Evolutionary conservation across 2,888 invertebrate genomes (phyloP).

Genomic region (Melieria omissa): DNA sequence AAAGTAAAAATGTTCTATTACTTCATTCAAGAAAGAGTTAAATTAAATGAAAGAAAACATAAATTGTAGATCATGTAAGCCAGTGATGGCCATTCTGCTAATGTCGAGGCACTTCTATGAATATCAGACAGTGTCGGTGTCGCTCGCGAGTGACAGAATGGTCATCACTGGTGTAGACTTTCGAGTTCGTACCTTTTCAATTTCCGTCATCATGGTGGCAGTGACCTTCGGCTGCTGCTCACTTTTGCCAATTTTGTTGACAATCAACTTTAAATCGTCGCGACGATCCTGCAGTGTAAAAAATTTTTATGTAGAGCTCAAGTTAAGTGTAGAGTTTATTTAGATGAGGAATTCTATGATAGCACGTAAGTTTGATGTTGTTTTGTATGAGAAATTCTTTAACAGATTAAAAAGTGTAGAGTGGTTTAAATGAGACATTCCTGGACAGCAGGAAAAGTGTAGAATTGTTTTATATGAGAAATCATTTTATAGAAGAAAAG

Average conservation of each 20-base stretch:
- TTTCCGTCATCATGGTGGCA: slow-evolving; percentile 63
- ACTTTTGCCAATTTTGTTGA: slow-evolving; percentile 63
- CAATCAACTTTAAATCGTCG: slow-evolving; percentile 64
- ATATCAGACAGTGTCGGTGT: background rate
- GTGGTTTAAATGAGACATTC: no score
- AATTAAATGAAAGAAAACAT: background rate
- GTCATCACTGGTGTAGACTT: background rate
- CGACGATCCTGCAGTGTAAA: slow-evolving; percentile 57
- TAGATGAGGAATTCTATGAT: slow-evolving; percentile 24
- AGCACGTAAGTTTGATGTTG: slow-evolving; percentile 42
- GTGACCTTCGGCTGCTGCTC: slow-evolving; percentile 61
- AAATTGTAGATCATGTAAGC: no score
- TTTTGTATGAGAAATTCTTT: no score
- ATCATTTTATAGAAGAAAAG: no score
- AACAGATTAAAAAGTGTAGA: no score
- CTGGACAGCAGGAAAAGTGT: no score
- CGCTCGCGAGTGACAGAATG: no score
- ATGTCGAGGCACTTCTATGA: background rate
- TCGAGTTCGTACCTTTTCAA: slow-evolving; percentile 59
- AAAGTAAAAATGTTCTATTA: slow-evolving; percentile 5
- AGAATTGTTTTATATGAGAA: no score
- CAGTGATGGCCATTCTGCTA: background rate
- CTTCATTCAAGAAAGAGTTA: background rate
- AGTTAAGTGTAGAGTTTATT: background rate
- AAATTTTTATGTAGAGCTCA: background rate